Evolutionary conservation across 2,113 vertebrate genomes (phyloP).

Genomic region (Piaya cayana): DNA sequence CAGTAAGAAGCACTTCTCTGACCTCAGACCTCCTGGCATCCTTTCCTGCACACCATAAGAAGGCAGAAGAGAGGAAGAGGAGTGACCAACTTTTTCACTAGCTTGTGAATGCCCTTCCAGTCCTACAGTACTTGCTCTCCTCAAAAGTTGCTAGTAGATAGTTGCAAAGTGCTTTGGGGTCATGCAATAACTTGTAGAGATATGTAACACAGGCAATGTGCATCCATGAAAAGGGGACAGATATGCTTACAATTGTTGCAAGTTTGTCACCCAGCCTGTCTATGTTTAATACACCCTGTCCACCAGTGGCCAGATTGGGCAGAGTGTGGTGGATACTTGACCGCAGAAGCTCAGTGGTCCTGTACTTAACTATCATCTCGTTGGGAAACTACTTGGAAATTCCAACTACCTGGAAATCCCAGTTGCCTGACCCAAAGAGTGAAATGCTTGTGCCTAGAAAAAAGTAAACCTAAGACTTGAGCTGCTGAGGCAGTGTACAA

Average conservation of each 20-base stretch:
- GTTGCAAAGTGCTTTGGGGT: neutral
- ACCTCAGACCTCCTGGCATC: neutral
- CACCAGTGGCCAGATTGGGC: accelerated
- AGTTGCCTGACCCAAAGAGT: neutral
- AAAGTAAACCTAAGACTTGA: accelerated
- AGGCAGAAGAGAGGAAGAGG: neutral
- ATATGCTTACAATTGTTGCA: neutral
- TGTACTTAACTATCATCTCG: accelerated
- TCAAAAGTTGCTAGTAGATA: neutral
- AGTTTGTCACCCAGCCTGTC: neutral
- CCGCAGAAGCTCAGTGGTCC: neutral
- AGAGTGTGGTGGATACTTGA: neutral
- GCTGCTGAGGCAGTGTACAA: neutral
- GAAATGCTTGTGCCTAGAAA: neutral
- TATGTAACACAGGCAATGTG: accelerated
- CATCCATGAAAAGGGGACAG: accelerated
- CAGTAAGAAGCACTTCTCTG: neutral
- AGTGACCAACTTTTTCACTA: neutral
- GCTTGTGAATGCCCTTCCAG: neutral
- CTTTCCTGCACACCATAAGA: accelerated
- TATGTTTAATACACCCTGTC: neutral
- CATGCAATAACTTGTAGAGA: accelerated
- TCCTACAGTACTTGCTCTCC: accelerated
- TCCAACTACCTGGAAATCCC: neutral
- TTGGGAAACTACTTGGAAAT: slow-evolving; percentile 2